phyloP scores from a whole-genome alignment of 2,797 vertebrate species.

The Lindbergichthys nudifrons region DNA sequence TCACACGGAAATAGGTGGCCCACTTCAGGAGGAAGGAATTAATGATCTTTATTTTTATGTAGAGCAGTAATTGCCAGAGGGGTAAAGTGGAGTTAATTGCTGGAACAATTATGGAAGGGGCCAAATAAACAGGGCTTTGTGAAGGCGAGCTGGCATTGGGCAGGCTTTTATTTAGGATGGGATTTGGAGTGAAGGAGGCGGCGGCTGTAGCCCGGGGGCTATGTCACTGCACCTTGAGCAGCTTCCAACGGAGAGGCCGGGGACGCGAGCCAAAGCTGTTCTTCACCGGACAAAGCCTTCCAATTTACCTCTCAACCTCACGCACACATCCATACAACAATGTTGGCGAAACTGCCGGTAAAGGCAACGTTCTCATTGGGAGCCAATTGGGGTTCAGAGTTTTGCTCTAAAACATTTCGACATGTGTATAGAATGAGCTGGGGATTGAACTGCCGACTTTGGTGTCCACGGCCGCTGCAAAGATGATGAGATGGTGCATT shows the following conservation, averaged over 20 bases:
- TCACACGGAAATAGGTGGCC: slow-evolving; percentile 36
- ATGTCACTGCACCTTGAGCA: slow-evolving; percentile 64
- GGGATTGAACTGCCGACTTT: background rate
- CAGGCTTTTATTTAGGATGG: slow-evolving; percentile 64
- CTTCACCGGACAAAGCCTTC: too few species aligned
- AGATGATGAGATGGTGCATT: slow-evolving; percentile 33
- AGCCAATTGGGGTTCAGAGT: too few species aligned
- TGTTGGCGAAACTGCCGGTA: too few species aligned
- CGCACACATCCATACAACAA: background rate
- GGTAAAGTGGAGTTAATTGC: slow-evolving; percentile 83
- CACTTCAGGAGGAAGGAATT: slow-evolving; percentile 74
- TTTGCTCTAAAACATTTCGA: background rate
- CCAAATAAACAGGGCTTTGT: slow-evolving; percentile 74
- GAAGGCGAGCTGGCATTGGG: slow-evolving; percentile 52
- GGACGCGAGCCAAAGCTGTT: slow-evolving; percentile 52
- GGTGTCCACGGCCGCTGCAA: slow-evolving; percentile 2
- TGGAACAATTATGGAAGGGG: slow-evolving; percentile 74
- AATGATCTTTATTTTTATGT: slow-evolving; percentile 83
- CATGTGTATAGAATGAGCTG: background rate
- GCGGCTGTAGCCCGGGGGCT: slow-evolving; percentile 52
- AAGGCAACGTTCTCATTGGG: too few species aligned
- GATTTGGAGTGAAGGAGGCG: slow-evolving; percentile 67
- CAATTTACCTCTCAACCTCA: too few species aligned
- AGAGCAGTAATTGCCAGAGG: slow-evolving; percentile 82
- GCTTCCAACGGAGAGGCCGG: slow-evolving; percentile 48